Conservation (phyloP, 2,888 invertebrate genomes). For the Drosophila anomalipes region DNA sequence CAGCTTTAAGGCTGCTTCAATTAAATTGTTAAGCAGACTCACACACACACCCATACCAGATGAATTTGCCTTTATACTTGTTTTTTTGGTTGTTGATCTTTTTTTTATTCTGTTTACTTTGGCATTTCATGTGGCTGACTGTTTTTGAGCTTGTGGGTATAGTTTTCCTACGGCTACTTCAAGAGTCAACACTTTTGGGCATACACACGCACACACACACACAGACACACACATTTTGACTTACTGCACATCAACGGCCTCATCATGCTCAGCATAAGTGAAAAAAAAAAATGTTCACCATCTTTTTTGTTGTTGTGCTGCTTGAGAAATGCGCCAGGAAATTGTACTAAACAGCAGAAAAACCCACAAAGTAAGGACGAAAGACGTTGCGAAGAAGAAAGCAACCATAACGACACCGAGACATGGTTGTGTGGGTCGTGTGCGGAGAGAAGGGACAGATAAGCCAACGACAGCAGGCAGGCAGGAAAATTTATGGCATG, state of each 20-base stretch:
- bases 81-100: constrained; percentile 31
- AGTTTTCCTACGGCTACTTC: constrained; percentile 32
- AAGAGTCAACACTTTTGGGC: constrained; percentile 56
- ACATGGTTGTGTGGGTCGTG: constrained; percentile 3
- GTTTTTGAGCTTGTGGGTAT: constrained; percentile 23
- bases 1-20: constrained; percentile 74
- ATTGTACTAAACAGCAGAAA: constrained; percentile 71
- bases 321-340: constrained; percentile 73
- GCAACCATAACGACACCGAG: constrained; percentile 58
- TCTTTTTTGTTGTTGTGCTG: constrained; percentile 26
- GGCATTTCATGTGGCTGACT: constrained; percentile 31
- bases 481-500: constrained; percentile 73
- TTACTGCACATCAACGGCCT: constrained; percentile 67
- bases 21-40: constrained; percentile 61
- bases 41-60: constrained; percentile 29
- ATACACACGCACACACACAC: constrained; percentile 18
- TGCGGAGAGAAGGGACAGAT: constrained; percentile 33
- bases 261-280: constrained; percentile 65
- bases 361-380: constrained; percentile 41
- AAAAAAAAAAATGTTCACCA: constrained; percentile 56
- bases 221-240: constrained; percentile 55
- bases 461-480: constrained; percentile 62
- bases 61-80: constrained; percentile 54
- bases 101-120: constrained; percentile 29
- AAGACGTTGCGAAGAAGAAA: constrained; percentile 45